Conservation (phyloP, 2,797 vertebrate species). For the Alosa sapidissima region DNA sequence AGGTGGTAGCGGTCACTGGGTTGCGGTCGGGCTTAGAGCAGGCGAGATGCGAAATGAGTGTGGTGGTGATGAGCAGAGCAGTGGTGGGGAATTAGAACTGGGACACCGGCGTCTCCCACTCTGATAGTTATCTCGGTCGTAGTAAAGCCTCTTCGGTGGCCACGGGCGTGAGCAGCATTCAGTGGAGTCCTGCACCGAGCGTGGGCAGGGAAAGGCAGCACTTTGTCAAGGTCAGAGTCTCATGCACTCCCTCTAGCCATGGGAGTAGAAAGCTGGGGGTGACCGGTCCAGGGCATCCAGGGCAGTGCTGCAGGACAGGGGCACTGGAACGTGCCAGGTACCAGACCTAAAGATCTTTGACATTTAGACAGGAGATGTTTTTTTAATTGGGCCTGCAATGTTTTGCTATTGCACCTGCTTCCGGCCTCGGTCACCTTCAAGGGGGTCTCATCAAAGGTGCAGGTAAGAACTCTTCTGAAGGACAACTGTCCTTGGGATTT, state of each 20-base stretch:
- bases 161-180: not conserved
- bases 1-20: not conserved
- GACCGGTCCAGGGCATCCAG: too few species aligned
- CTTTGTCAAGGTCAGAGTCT: not conserved
- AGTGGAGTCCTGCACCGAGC: not conserved
- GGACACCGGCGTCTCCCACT: not conserved
- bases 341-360: not conserved
- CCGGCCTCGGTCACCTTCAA: not conserved
- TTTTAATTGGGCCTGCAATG: not conserved
- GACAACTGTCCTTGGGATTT: not conserved
- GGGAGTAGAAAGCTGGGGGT: not conserved
- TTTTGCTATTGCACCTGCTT: not conserved
- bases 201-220: not conserved
- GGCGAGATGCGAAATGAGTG: not conserved
- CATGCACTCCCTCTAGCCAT: not conserved
- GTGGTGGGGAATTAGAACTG: not conserved
- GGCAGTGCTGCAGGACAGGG: not conserved
- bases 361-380: not conserved
- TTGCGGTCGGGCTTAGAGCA: not conserved
- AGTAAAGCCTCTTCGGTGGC: slow-evolving; percentile 3
- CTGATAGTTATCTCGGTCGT: not conserved
- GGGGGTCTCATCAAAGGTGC: not conserved
- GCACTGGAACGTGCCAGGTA: not conserved
- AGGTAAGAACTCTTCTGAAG: not conserved
- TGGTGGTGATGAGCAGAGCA: not conserved